Percentiles rank a stretch among this genome's conserved stretches.
phyloP scores from a whole-genome alignment of 2,113 vertebrate species.

The Chaenocephalus aceratus region DNA sequence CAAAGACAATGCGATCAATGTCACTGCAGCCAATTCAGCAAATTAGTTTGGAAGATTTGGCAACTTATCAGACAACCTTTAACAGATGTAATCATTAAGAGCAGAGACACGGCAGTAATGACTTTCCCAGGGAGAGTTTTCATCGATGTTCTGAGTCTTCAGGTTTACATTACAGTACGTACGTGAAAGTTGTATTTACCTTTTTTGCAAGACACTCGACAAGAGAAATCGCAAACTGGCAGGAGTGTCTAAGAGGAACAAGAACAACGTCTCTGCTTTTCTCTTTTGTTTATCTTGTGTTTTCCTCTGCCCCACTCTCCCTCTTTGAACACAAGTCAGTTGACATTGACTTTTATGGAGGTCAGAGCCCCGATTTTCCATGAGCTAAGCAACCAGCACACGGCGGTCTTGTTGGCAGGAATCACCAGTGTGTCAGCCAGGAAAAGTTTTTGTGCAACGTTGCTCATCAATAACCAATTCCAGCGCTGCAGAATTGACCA shows the following conservation, averaged over 20 bases:
- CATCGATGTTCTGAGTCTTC: too few relatives aligned
- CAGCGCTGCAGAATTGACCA: slow-evolving; percentile 29
- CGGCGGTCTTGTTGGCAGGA: slow-evolving; percentile 51
- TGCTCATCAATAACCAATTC: slow-evolving; percentile 66
- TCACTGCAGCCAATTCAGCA: background rate
- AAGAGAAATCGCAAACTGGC: background rate
- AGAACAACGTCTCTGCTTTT: background rate
- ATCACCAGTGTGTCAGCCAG: slow-evolving; percentile 37
- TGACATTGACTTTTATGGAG: slow-evolving; percentile 26
- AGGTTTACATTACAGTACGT: background rate
- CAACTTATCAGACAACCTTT: background rate
- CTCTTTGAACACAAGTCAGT: slow-evolving; percentile 20
- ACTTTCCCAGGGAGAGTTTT: background rate
- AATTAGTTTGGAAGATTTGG: background rate
- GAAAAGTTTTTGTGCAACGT: slow-evolving; percentile 58
- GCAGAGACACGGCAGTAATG: background rate
- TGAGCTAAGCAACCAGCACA: slow-evolving; percentile 58
- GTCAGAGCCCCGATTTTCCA: slow-evolving; percentile 53
- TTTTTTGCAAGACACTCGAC: background rate
- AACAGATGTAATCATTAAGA: slow-evolving; percentile 14
- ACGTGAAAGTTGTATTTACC: background rate
- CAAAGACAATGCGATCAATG: background rate
- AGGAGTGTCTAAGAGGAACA: background rate
- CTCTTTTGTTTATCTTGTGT: background rate
- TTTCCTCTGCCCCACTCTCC: background rate